These are phyloP conservation scores for Enteromius trimaculatus DNA, from an alignment of 2,797 vertebrate genomes.

Conservation along the genomic window DNA sequence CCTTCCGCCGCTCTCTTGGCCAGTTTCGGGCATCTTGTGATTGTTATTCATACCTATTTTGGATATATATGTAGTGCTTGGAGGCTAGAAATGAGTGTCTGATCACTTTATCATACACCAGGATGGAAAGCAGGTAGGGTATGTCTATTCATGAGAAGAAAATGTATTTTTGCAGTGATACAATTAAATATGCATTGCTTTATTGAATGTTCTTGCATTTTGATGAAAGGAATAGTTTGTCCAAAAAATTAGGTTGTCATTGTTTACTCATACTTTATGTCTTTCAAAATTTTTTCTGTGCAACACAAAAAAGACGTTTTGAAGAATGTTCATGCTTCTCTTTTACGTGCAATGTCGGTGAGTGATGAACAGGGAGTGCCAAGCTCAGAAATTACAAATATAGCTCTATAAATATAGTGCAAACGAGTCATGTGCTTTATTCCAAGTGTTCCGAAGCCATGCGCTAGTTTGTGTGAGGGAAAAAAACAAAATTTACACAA, in stretches of 20 bases:
- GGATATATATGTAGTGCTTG: slow-evolving; percentile 12
- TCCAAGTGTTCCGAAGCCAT: not conserved
- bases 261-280: not conserved
- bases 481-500: not conserved
- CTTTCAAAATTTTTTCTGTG: not conserved
- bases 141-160: slow-evolving; percentile 7
- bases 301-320: not conserved
- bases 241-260: not conserved
- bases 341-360: not conserved
- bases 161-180: not conserved
- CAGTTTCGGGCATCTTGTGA: slow-evolving; percentile 18
- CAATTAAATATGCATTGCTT: not conserved
- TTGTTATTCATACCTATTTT: slow-evolving; percentile 6
- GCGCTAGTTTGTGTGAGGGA: not conserved
- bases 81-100: slow-evolving; percentile 45
- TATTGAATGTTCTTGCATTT: not conserved
- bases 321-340: not conserved
- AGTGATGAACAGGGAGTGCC: not conserved
- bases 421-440: slow-evolving; percentile 12
- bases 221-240: not conserved
- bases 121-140: slow-evolving; percentile 64
- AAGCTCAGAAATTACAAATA: slow-evolving; percentile 2
- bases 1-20: not conserved
- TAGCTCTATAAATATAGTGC: slow-evolving; percentile 1
- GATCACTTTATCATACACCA: slow-evolving; percentile 35